Conservation (phyloP, 2,797 vertebrate genomes). For the Dryobates pubescens region DNA sequence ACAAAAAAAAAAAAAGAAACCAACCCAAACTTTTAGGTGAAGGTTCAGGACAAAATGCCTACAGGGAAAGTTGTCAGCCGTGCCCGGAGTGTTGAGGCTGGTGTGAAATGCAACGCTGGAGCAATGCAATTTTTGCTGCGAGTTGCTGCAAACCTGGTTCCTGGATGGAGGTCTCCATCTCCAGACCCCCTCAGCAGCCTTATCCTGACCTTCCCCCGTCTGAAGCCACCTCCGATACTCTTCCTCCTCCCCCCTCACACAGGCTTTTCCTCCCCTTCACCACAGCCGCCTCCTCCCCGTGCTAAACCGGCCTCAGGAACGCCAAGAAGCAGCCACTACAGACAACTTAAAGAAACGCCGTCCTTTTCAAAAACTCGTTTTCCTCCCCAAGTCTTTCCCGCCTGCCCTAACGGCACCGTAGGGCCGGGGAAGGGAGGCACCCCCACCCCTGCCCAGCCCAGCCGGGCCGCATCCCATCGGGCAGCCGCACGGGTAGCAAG, state of each 20-base stretch:
- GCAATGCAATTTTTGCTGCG: background rate
- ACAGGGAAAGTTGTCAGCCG: constrained; percentile 35
- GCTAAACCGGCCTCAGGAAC: background rate
- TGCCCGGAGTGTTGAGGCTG: background rate
- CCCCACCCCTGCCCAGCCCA: background rate
- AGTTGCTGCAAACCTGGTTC: background rate
- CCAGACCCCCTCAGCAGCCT: background rate
- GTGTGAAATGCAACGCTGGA: background rate
- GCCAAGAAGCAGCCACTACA: background rate
- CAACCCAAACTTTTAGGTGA: constrained; percentile 63
- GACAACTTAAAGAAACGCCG: background rate
- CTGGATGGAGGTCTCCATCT: background rate
- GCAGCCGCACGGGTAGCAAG: background rate
- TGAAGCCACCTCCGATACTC: background rate
- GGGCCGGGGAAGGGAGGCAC: too few relatives aligned
- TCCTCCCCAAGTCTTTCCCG: background rate
- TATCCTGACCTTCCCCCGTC: background rate
- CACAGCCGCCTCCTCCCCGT: background rate
- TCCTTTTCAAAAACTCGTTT: background rate
- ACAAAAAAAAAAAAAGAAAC: background rate
- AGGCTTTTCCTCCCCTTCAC: background rate
- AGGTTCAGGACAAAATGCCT: constrained; percentile 51
- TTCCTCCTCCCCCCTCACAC: background rate
- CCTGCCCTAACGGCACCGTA: too few relatives aligned
- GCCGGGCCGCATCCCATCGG: background rate